Evolutionary conservation across 2,888 invertebrate genomes (phyloP).

Genomic region (Tolmerus cingulatus): DNA sequence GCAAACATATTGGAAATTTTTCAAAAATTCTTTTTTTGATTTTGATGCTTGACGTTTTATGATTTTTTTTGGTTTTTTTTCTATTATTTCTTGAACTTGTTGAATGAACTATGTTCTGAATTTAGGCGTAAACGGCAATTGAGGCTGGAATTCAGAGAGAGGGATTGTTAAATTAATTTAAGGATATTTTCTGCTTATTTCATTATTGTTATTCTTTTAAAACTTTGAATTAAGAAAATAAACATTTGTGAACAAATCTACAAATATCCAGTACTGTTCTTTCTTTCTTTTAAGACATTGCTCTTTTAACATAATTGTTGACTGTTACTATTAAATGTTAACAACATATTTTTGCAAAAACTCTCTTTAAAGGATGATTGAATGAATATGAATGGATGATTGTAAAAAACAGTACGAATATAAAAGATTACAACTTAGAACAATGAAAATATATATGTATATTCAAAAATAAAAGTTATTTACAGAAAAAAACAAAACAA

Average conservation of each 20-base stretch:
- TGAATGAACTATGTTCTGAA: conserved; percentile 45
- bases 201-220: neutral
- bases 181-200: conserved; percentile 43
- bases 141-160: conserved; percentile 52
- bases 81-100: neutral
- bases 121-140: conserved; percentile 54
- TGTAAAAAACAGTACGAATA: conserved; percentile 40
- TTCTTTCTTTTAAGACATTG: neutral
- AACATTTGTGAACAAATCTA: conserved; percentile 18
- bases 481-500: conserved; percentile 42
- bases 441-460: conserved; percentile 46
- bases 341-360: conserved; percentile 29
- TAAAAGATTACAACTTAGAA: conserved; percentile 31
- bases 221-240: conserved; percentile 31
- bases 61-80: neutral
- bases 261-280: conserved; percentile 36
- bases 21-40: neutral
- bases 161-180: neutral
- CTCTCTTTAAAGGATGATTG: neutral
- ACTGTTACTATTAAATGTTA: neutral
- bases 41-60: neutral
- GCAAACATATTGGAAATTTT: neutral
- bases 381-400: conserved; percentile 12
- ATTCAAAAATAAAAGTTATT: conserved; percentile 45
- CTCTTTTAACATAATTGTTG: neutral